Evolutionary conservation across 1,140 invertebrate species (phyloP).

Genomic region (Cydia fagiglandana): DNA sequence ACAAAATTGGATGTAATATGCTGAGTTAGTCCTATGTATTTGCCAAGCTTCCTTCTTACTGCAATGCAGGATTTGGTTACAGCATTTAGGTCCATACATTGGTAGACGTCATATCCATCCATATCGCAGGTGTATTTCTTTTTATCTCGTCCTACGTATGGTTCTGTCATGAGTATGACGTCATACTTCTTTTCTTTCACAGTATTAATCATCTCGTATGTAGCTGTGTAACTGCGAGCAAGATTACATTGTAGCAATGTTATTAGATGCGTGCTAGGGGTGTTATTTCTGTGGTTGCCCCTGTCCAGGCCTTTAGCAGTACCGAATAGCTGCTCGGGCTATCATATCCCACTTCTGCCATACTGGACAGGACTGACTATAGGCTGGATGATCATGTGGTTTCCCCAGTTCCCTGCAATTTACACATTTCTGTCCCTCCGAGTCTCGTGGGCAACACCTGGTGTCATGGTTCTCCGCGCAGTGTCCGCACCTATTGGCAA

Average conservation of each 20-base stretch:
- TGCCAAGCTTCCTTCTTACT: not conserved
- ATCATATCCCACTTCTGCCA: not conserved
- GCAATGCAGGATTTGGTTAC: not conserved
- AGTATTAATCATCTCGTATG: not conserved
- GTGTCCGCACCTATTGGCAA: not conserved
- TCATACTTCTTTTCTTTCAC: not conserved
- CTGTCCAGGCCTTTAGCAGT: not conserved
- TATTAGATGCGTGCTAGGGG: not conserved
- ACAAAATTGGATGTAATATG: not conserved
- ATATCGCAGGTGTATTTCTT: not conserved
- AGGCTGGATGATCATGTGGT: not conserved
- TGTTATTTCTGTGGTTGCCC: not conserved
- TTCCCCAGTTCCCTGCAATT: not conserved
- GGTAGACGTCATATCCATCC: not conserved
- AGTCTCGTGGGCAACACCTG: not conserved
- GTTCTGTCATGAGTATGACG: not conserved
- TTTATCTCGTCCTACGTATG: not conserved
- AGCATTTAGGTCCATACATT: not conserved
- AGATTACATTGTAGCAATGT: not conserved
- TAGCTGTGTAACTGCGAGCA: not conserved
- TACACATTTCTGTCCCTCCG: not conserved
- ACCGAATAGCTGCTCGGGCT: not conserved
- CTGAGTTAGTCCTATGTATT: not conserved
- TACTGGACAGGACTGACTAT: not conserved
- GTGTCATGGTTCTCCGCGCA: constrained; percentile 17